A percentile compares a stretch with the other conserved stretches of the same genome.
Evolutionary conservation across 2,113 vertebrate species (phyloP).

Genomic region (Dromiciops gliroides): DNA sequence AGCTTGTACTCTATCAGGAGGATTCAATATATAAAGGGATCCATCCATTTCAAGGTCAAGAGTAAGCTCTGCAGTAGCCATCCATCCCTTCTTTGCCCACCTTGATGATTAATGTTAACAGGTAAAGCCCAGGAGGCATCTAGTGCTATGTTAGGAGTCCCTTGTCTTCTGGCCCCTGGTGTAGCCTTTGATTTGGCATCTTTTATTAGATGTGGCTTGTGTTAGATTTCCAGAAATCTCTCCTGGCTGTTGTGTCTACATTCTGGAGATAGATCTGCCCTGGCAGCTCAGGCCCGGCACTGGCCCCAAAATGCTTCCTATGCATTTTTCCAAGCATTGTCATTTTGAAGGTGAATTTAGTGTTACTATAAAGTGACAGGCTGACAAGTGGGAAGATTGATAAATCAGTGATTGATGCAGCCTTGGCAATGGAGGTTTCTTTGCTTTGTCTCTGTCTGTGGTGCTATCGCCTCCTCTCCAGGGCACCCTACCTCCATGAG

Average conservation of each 20-base stretch:
- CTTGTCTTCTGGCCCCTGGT: neutral
- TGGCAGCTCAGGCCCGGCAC: neutral
- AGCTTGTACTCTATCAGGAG: neutral
- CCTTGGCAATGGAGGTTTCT: neutral
- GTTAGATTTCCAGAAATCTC: neutral
- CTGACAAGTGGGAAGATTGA: neutral
- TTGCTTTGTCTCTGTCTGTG: neutral
- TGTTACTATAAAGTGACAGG: neutral
- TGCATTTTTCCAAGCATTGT: neutral
- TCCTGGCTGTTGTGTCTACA: neutral
- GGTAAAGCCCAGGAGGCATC: neutral
- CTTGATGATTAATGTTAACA: neutral
- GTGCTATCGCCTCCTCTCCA: fast-evolving
- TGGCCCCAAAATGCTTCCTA: neutral
- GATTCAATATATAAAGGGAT: neutral
- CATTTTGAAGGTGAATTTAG: slow-evolving; percentile 19
- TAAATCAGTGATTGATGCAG: fast-evolving
- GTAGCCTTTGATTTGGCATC: neutral
- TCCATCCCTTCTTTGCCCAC: neutral
- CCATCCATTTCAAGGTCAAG: neutral
- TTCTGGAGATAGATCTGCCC: neutral
- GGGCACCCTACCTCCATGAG: neutral
- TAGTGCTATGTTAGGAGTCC: neutral
- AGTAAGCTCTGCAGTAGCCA: neutral
- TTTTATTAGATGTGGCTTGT: neutral